phyloP scores from a whole-genome alignment of 2,113 vertebrate species.

The Excalfactoria chinensis region DNA sequence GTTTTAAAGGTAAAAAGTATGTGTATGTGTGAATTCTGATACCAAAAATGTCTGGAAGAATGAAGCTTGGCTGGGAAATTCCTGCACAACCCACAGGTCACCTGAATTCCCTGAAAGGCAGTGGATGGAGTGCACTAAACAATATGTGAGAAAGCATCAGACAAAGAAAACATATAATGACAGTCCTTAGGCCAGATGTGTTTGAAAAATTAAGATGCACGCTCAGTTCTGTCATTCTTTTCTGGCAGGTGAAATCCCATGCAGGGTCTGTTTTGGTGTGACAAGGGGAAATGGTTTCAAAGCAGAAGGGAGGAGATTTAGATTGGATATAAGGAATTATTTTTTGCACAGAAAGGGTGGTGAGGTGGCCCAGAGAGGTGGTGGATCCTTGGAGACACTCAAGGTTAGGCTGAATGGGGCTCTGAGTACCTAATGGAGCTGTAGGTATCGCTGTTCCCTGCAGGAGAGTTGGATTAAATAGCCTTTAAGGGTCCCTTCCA shows the following conservation, averaged over 20 bases:
- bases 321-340: too few relatives aligned
- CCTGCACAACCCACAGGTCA: conserved; percentile 27
- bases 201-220: not conserved
- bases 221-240: not conserved
- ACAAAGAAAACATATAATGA: not conserved
- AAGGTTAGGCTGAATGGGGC: too few relatives aligned
- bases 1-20: conserved; percentile 38
- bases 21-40: conserved; percentile 30
- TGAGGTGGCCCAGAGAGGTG: too few relatives aligned
- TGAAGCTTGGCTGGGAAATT: conserved; percentile 29
- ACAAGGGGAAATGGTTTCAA: too few relatives aligned
- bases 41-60: conserved; percentile 43
- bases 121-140: not conserved
- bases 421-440: too few relatives aligned
- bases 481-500: too few relatives aligned
- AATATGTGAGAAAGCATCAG: not conserved
- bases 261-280: not conserved
- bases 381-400: too few relatives aligned
- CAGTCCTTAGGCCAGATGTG: not conserved
- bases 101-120: conserved; percentile 44
- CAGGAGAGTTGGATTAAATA: too few relatives aligned
- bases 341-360: too few relatives aligned
- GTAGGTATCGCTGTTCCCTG: too few relatives aligned
- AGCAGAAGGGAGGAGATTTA: too few relatives aligned
- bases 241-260: not conserved